Evolutionary conservation across 1,140 invertebrate genomes (phyloP).

Genomic region (Oreohelix idahoensis): DNA sequence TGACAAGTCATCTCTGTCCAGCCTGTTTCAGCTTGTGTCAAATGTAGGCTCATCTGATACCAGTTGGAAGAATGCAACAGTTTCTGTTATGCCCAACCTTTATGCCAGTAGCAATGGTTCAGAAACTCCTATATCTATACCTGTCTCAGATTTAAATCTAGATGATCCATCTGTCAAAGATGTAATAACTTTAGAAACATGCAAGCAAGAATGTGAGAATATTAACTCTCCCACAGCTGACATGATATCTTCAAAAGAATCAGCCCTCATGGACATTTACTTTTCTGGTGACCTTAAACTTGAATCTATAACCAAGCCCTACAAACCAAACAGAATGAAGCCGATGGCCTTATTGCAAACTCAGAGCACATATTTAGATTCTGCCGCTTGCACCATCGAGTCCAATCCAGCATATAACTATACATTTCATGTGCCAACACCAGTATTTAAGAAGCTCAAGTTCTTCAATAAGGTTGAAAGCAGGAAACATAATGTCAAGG

Average conservation of each 20-base stretch:
- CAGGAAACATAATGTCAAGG: conserved; percentile 44
- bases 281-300: background rate
- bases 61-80: background rate
- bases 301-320: background rate
- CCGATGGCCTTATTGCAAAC: conserved; percentile 29
- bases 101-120: background rate
- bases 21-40: conserved; percentile 39
- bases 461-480: conserved; percentile 40
- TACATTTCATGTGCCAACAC: conserved; percentile 65
- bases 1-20: conserved; percentile 40
- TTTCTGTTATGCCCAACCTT: background rate
- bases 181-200: conserved; percentile 20
- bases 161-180: background rate
- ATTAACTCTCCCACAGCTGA: background rate
- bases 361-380: background rate
- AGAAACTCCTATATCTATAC: conserved; percentile 23
- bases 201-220: conserved; percentile 3
- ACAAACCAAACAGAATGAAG: conserved; percentile 44
- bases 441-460: conserved; percentile 63
- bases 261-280: background rate
- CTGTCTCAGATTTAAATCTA: conserved; percentile 1
- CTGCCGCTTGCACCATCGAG: background rate
- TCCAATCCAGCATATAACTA: conserved; percentile 54
- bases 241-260: background rate
- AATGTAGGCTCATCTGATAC: conserved; percentile 30